Evolutionary conservation across 1,140 invertebrate species (phyloP), one percentile per base, ranked within the genome.

Genomic region (Apis cerana): DNA sequence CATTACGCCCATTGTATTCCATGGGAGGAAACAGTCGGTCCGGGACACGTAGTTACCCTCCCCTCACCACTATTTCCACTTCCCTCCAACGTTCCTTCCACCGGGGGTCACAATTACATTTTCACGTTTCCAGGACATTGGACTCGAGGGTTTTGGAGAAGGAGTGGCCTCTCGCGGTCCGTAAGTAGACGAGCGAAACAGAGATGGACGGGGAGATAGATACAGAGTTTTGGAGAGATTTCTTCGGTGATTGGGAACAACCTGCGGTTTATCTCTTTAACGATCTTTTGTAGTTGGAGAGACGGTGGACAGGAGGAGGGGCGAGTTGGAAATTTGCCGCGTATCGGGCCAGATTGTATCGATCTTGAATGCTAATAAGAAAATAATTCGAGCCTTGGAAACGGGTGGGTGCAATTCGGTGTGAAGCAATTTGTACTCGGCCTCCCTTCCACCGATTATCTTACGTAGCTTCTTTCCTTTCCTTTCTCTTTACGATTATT

Each of bases 1-100:
- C 88, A 88, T 88, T 88, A 88, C 80, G 86, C 77, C 86, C 23
- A 88, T 88, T 88, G 87, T 88, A 84, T 88, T 88, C 84, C 68
- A 21, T 4, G 33, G 33, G 61, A 75, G 75, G 77, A 88, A 88
- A 85, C 77, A 75, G 80, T 83, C 72, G 61, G 61, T 71, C 9
- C 62, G 9, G 78, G 70, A 84, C 77, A 74, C 64, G 54, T 74
- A 80, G 82, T 59, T 65, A 80, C 43, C 82, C 62, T 62, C 19
- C 33, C 2, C 12, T 56, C 12, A 61, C 48, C 50, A 13, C 64
- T 75, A 56, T 72, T 64, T 77, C 75, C 59, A 56, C 17, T 27
- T n/a, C 71, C 67, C 67, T 65, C 27, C 0, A 21, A 33, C 33
- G 43, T 33, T 64, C 68, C 27, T 75, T 77, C 62, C 62, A 61